These are phyloP conservation scores for Etia nguti DNA, from an alignment of 2,113 vertebrate genomes.

Conservation along the genomic window DNA sequence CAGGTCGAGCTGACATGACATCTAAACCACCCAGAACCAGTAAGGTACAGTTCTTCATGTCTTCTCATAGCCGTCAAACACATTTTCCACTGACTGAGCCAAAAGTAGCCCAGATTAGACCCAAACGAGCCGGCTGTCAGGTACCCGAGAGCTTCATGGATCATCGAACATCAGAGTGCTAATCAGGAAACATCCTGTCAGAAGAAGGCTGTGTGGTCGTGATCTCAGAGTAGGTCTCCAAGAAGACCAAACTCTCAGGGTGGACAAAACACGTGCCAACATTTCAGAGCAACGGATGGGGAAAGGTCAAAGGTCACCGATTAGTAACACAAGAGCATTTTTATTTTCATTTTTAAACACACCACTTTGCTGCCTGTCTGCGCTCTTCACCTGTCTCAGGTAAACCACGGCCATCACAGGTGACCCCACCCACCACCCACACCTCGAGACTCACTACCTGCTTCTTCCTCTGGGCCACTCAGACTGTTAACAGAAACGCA, in stretches of 20 bases:
- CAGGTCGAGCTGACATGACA: neutral
- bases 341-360: neutral
- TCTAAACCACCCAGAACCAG: neutral
- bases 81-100: neutral
- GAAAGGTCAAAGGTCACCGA: neutral
- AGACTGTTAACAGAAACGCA: neutral
- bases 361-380: neutral
- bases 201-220: neutral
- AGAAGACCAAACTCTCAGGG: neutral
- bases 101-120: neutral
- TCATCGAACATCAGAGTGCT: neutral
- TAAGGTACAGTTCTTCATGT: neutral
- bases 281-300: neutral
- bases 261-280: neutral
- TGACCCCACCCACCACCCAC: neutral
- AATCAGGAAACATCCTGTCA: neutral
- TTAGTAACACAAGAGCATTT: neutral
- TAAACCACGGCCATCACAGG: neutral
- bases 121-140: neutral
- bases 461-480: neutral
- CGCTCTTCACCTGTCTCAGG: neutral
- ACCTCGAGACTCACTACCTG: neutral
- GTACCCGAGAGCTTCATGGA: rapidly evolving
- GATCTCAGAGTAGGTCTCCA: neutral
- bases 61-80: neutral